A percentile compares a stretch with the other conserved stretches of the same genome.
Conservation (phyloP, 2,888 invertebrate genomes). For the Cheilosia impressa region DNA sequence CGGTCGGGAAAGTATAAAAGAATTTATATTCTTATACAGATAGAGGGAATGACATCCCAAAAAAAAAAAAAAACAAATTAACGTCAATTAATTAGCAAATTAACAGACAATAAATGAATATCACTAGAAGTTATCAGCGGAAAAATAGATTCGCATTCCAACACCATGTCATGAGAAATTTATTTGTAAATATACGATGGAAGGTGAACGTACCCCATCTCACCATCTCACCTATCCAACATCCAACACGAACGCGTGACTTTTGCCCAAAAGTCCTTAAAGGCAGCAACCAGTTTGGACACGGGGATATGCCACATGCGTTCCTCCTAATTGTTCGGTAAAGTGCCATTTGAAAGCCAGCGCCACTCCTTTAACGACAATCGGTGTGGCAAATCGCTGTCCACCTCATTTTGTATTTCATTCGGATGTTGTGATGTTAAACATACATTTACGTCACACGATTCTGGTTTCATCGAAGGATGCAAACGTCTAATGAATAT, state of each 20-base stretch:
- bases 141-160: not conserved
- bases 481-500: conserved; percentile 49
- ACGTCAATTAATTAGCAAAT: not conserved
- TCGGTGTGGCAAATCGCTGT: not conserved
- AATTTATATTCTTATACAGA: not conserved
- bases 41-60: not conserved
- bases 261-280: no score
- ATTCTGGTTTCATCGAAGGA: not conserved
- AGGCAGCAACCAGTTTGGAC: no score
- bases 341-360: not conserved
- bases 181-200: no score
- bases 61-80: not conserved
- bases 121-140: not conserved
- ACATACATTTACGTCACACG: not conserved
- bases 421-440: not conserved
- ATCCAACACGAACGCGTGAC: no score
- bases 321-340: no score
- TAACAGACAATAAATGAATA: not conserved
- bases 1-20: not conserved
- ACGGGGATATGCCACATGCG: no score
- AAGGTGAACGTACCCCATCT: no score
- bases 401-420: not conserved
- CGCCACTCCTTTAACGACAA: not conserved
- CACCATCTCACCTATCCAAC: no score
- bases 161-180: not conserved